A percentile compares a stretch with the other conserved stretches of the same genome.
Conservation (phyloP, 1,140 invertebrate genomes). For the Myzus persicae region DNA sequence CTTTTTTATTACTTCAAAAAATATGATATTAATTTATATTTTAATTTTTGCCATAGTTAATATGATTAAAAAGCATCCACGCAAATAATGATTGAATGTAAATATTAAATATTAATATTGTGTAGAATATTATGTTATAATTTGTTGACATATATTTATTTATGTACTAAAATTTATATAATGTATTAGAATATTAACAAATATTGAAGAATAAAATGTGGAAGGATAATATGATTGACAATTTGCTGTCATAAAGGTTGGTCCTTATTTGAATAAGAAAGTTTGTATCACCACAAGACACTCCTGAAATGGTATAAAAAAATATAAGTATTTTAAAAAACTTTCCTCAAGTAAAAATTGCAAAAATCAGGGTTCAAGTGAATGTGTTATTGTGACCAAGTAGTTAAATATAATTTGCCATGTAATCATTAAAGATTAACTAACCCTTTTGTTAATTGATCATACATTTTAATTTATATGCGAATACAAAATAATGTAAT, state of each 20-base stretch:
- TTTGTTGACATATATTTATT: neutral
- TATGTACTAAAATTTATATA: neutral
- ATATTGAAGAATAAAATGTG: too few species aligned
- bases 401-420: neutral
- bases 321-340: neutral
- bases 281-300: neutral
- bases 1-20: neutral
- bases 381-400: neutral
- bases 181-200: too few species aligned
- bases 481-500: neutral
- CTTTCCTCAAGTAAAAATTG: neutral
- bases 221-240: neutral
- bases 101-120: neutral
- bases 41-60: neutral
- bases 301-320: neutral
- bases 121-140: neutral
- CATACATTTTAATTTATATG: neutral
- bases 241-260: neutral
- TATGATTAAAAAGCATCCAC: neutral
- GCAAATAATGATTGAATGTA: neutral
- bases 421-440: too few species aligned
- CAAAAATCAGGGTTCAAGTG: neutral
- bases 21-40: neutral
- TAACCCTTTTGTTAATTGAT: neutral
- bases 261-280: neutral